These are phyloP conservation scores for Patagioenas fasciata DNA, from an alignment of 2,113 vertebrate genomes.

Conservation along the genomic window DNA sequence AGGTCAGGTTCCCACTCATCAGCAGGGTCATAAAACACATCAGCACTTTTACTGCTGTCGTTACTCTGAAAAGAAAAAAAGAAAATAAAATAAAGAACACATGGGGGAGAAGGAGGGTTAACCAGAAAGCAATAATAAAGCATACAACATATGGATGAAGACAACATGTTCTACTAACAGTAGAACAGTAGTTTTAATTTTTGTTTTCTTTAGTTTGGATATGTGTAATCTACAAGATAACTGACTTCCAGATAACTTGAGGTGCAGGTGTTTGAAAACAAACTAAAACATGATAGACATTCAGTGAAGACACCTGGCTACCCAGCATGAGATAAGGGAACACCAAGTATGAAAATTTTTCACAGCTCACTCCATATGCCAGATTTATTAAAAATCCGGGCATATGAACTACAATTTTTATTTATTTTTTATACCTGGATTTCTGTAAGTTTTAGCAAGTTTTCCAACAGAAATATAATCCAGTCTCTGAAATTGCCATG, in stretches of 20 bases:
- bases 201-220: background rate
- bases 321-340: background rate
- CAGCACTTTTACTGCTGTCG: constrained; percentile 77
- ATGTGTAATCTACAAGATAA: background rate
- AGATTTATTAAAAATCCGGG: background rate
- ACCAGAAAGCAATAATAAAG: background rate
- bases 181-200: background rate
- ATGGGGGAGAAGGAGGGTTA: background rate
- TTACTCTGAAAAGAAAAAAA: constrained; percentile 76
- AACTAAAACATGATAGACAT: background rate
- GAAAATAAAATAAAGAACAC: background rate
- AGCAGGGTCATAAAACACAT: constrained; percentile 89
- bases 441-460: background rate
- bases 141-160: background rate
- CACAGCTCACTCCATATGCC: background rate
- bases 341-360: background rate
- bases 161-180: background rate
- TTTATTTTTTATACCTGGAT: background rate
- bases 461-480: background rate
- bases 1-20: constrained; percentile 97
- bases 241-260: background rate
- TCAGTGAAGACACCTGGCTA: background rate
- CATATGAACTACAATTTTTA: background rate
- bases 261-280: background rate
- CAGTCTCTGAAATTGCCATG: background rate